A percentile compares a stretch with the other conserved stretches of the same genome.
Conservation (phyloP, 2,113 vertebrate species). For the Chelonoidis abingdonii region DNA sequence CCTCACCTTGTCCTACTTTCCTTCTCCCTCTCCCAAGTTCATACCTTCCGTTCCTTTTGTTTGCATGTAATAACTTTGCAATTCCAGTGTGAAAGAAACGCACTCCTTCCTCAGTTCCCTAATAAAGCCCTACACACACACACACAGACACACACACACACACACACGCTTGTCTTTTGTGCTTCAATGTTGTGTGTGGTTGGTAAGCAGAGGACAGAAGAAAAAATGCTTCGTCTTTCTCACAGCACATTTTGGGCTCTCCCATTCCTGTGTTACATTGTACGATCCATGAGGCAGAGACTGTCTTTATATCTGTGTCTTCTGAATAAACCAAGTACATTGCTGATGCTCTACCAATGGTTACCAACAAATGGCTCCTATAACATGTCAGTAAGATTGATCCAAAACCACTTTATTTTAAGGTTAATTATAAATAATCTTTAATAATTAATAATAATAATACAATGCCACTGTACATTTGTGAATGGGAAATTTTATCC, state of each 20-base stretch:
- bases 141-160: too few species aligned
- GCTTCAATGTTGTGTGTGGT: background rate
- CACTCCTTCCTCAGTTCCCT: background rate
- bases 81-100: background rate
- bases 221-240: background rate
- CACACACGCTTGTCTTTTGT: background rate
- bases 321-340: background rate
- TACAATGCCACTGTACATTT: constrained; percentile 45
- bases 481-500: constrained; percentile 25
- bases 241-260: accelerated
- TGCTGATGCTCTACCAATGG: accelerated
- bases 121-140: background rate
- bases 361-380: background rate
- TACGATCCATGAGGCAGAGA: background rate
- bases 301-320: background rate
- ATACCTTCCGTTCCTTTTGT: background rate
- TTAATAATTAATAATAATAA: constrained; percentile 38
- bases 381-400: background rate
- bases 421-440: constrained; percentile 74
- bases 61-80: background rate
- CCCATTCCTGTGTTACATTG: background rate
- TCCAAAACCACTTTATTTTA: constrained; percentile 78
- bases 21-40: background rate
- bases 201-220: background rate
- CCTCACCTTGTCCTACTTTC: accelerated